Base-by-base conservation (phyloP, 2,888 invertebrate genomes). In the Heliconius erato region DNA sequence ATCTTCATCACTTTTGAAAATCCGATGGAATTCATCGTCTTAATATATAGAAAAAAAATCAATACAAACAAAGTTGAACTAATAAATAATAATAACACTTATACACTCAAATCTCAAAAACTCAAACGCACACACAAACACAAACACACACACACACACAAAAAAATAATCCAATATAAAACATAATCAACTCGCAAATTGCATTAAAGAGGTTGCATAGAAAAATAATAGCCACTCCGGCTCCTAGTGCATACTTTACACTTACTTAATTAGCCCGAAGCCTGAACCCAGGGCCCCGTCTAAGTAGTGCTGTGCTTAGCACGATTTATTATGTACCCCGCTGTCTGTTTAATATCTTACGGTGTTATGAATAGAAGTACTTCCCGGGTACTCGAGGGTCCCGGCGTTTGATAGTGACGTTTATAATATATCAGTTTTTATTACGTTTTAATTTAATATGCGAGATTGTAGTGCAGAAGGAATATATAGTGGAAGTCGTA, bases 231-330 rank as follows among this genome's bases (percentile, higher is more conserved):
- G 77, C 54, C 74, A 68, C 85, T 68, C 79, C 63, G 65, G 49
- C 65, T 63, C 69, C 65, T 40, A 72, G 71, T 82, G 79, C 82
- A 78, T 79, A 84, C 82, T 85, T 83, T 72, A 78, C 85, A 84
- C 84, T 78, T 80, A 79, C 81, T 84, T 85, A 85, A 85, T 85
- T 85, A 85, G 82, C 85, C 74, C 74, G 80, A 81, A 80, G 82
- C 83, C 79, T 74, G 82, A 82, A 80, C 83, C 79, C 79, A 65
- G 84, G 79, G 84, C 80, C 65, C 80, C 74, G 59, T 40, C 80
- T 81, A 69, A 81, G 80, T 67, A 80, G 76, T 69, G 59, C n/a
- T 63, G 68, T 79, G 78, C 68, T 80, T 80, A 82, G 80, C 74
- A 80, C 80, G 80, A 83, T 83, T 84, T 82, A 83, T 83, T 78